Percentiles rank a stretch among this genome's conserved stretches.
Evolutionary conservation across 64 coral and sea anemone species (phyloP).

Genomic region (Montipora efflorescens): DNA sequence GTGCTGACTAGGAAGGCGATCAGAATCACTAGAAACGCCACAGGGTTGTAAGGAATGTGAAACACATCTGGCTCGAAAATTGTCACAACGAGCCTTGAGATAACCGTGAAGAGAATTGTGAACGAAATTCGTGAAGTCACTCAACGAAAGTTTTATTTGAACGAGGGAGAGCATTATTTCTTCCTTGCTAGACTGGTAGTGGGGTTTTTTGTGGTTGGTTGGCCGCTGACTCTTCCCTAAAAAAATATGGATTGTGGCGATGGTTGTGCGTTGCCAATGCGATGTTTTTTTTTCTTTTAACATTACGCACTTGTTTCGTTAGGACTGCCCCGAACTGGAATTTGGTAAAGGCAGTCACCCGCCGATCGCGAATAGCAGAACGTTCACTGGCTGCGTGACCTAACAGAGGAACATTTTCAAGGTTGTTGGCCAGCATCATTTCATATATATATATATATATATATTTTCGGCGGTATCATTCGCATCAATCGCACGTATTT

Average conservation of each 20-base stretch:
- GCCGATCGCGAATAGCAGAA: background rate
- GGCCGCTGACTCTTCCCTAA: no score
- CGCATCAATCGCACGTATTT: background rate
- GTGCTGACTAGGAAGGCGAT: background rate
- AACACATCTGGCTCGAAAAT: background rate
- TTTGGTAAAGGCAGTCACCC: background rate
- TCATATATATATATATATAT: background rate
- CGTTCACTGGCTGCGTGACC: background rate
- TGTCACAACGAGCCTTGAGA: background rate
- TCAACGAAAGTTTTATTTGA: no score
- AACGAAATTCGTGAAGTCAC: no score
- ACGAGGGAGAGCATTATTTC: no score
- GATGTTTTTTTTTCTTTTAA: background rate
- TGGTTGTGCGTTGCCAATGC: background rate
- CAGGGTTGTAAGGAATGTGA: background rate
- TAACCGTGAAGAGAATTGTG: background rate
- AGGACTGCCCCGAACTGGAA: background rate
- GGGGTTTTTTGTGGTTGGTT: background rate
- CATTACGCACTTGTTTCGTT: background rate
- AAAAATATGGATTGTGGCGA: background rate
- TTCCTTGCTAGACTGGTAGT: no score
- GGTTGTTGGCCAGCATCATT: background rate
- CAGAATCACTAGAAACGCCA: background rate
- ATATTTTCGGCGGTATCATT: background rate
- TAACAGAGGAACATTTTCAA: no score